These are phyloP conservation scores for Ganaspis brasiliensis DNA, from an alignment of 2,888 invertebrate species.

Conservation along the genomic window DNA sequence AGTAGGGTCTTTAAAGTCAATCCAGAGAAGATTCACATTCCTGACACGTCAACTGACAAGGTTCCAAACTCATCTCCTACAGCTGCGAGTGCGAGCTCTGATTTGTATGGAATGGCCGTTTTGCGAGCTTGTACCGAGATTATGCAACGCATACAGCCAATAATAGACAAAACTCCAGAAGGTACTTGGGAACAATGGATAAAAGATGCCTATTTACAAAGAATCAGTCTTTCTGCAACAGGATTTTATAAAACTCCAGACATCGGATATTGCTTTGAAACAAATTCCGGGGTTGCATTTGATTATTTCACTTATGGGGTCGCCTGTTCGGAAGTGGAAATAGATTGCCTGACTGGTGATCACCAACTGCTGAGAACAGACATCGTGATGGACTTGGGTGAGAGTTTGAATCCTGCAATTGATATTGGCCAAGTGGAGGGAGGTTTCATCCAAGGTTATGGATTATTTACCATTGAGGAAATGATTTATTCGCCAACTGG, in stretches of 20 bases:
- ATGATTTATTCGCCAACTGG: constrained; percentile 93
- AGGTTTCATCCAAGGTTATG: constrained; percentile 96
- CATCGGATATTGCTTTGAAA: constrained; percentile 87
- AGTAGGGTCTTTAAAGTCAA: constrained; percentile 88
- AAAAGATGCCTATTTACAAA: constrained; percentile 87
- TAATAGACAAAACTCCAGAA: constrained; percentile 88
- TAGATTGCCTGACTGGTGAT: constrained; percentile 96
- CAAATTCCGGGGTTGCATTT: constrained; percentile 88
- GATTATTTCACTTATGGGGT: constrained; percentile 94
- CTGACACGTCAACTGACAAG: constrained; percentile 93
- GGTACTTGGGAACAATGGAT: constrained; percentile 94
- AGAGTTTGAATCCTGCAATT: constrained; percentile 97
- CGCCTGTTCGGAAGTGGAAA: constrained; percentile 94
- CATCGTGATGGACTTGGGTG: constrained; percentile 98
- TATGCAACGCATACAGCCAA: constrained; percentile 87
- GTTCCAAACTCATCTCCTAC: constrained; percentile 95
- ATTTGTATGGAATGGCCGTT: constrained; percentile 96
- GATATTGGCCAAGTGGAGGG: constrained; percentile 99
- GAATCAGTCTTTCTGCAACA: constrained; percentile 90
- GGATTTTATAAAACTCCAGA: constrained; percentile 91
- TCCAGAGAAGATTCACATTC: constrained; percentile 88
- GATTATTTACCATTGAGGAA: constrained; percentile 95
- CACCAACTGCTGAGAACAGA: constrained; percentile 94
- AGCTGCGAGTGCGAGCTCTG: constrained; percentile 93
- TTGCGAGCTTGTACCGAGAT: constrained; percentile 90